A percentile compares a stretch with the other conserved stretches of the same genome.
phyloP scores from a whole-genome alignment of 2,113 vertebrate genomes.

The Parotia lawesii region DNA sequence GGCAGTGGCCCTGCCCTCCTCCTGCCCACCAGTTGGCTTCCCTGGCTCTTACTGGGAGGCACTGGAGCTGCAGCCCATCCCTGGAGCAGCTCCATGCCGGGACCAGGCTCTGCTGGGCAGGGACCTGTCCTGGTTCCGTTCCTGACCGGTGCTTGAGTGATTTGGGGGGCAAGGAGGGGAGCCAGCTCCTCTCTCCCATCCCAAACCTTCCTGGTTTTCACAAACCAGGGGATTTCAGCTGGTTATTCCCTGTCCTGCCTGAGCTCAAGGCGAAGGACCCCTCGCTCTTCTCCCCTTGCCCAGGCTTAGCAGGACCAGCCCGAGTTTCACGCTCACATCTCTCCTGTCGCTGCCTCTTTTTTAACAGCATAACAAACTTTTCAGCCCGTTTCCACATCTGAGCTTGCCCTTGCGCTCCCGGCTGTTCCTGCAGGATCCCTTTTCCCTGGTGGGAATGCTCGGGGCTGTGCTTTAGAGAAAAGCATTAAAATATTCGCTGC shows the following conservation, averaged over 20 bases:
- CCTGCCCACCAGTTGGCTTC: not conserved
- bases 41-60: not conserved
- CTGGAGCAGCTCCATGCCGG: not conserved
- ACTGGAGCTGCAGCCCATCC: not conserved
- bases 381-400: fast-evolving
- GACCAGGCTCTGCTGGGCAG: not conserved
- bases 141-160: no score
- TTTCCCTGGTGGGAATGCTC: not conserved
- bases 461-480: not conserved
- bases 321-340: fast-evolving
- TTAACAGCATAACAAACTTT: not conserved
- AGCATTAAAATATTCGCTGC: not conserved
- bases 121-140: not conserved
- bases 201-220: not conserved
- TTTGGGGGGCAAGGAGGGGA: not conserved
- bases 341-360: not conserved
- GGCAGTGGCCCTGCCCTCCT: not conserved
- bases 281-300: not conserved
- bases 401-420: not conserved
- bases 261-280: not conserved
- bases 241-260: not conserved
- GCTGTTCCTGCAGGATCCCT: not conserved
- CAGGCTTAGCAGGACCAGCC: not conserved
- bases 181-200: not conserved
- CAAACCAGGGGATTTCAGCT: not conserved